Evolutionary conservation across 2,888 invertebrate genomes (phyloP).

Genomic region (Pherbina coryleti): DNA sequence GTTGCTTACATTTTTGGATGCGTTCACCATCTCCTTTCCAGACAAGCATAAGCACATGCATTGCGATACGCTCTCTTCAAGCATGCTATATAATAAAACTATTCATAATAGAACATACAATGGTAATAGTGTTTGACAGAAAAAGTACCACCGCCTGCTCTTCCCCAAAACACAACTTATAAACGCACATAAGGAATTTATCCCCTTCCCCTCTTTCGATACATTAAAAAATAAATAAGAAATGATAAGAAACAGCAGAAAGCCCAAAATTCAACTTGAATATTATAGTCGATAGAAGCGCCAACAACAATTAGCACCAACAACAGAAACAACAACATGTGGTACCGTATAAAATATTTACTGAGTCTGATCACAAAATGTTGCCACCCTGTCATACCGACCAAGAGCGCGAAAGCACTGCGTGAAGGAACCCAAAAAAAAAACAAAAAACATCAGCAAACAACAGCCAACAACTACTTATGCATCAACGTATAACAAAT

Average conservation of each 20-base stretch:
- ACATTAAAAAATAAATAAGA: constrained; percentile 13
- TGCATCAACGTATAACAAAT: not conserved
- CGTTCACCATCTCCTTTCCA: too few species aligned
- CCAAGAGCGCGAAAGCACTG: constrained; percentile 21
- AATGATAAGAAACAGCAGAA: not conserved
- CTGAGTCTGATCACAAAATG: constrained; percentile 38
- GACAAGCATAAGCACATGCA: too few species aligned
- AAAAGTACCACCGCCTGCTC: not conserved
- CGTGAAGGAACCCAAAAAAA: constrained; percentile 30
- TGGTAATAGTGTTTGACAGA: too few species aligned
- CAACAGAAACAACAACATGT: constrained; percentile 8
- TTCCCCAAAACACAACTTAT: not conserved
- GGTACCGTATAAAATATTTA: constrained; percentile 17
- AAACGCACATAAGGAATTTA: not conserved
- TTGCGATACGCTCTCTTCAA: too few species aligned
- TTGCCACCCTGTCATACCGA: not conserved
- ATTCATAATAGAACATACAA: too few species aligned
- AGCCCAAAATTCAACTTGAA: constrained; percentile 12
- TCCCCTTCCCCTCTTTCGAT: not conserved
- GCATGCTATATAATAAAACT: too few species aligned
- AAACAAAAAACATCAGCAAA: constrained; percentile 16
- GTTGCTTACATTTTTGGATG: too few species aligned
- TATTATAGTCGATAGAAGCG: not conserved
- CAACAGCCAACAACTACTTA: not conserved
- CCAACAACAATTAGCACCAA: constrained; percentile 8